Evolutionary conservation across 2,888 invertebrate genomes (phyloP).

Genomic region (Callosobruchus maculatus): DNA sequence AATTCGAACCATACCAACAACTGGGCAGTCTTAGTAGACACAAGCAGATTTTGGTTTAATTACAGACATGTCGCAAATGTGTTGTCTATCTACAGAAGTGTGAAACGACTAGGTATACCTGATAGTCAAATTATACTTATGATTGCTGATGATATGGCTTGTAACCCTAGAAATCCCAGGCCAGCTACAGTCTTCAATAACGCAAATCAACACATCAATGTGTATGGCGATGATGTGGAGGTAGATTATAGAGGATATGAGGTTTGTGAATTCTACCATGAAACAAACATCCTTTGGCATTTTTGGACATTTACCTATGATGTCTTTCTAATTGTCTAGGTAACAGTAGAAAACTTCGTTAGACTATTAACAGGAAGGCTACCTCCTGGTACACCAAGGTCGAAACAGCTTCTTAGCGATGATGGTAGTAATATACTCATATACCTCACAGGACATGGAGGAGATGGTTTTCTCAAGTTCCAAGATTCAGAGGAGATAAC

Average conservation of each 20-base stretch:
- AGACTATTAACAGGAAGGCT: conserved; percentile 90
- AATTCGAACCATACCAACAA: conserved; percentile 81
- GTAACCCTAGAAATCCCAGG: conserved; percentile 94
- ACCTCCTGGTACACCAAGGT: conserved; percentile 88
- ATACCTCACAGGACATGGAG: conserved; percentile 95
- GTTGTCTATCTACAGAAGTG: conserved; percentile 94
- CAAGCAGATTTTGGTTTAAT: conserved; percentile 99
- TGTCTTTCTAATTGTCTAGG: conserved; percentile 50
- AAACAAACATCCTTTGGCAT: no score
- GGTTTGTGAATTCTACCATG: conserved; percentile 53
- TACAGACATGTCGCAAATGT: conserved; percentile 99
- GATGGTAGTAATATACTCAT: conserved; percentile 96
- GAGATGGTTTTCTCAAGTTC: conserved; percentile 98
- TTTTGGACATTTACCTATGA: no score
- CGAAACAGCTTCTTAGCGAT: conserved; percentile 91
- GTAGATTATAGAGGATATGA: conserved; percentile 96
- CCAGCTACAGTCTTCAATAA: conserved; percentile 98
- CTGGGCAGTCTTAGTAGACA: conserved; percentile 99
- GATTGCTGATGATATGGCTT: conserved; percentile 99
- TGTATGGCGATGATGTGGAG: conserved; percentile 99
- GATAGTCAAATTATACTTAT: conserved; percentile 98
- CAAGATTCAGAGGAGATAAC: conserved; percentile 99
- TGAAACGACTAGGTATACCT: conserved; percentile 97
- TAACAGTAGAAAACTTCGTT: conserved; percentile 98
- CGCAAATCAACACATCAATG: conserved; percentile 95